Base-by-base conservation (phyloP, 92 coral and sea anemone genomes). In the Plumapathes pennacea region DNA sequence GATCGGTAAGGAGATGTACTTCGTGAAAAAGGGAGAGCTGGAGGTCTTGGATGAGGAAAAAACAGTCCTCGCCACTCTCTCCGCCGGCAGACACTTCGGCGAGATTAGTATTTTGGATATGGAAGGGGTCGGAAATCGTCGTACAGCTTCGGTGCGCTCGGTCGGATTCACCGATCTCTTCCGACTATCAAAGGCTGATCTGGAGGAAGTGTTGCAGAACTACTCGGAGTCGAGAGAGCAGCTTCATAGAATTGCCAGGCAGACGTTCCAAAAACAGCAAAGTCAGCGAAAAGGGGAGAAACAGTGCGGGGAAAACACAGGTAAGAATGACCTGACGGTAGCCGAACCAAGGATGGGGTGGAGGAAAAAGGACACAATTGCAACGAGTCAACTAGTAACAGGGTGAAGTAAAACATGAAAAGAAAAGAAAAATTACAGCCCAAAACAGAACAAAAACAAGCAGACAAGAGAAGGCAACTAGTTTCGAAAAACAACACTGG, bases 71-170 rank as follows among this genome's bases (percentile, higher is more conserved):
- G 79, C 96, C 34, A 84, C 81, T n/a, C 69, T 91, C 3, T 70
- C 81, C 9, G 95, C 97, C 5, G 97, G 97, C 29, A 79, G 84
- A 8, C 92, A 91, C 50, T 91, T 91, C 47, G 97, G 97, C 10
- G 97, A 91, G 82, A 91, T 91, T 22, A 91, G 97, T 60, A 72
- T 91, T 25, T 79, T 91, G 12, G 85, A 84, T 39, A 88, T 91
- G 62, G 67, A 91, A 55, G 92, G 97, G 40, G 82, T 91, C 32
- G 97, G 97, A 27, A 89, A 91, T 46, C 88, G 96, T 31, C 67
- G 97, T 25, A 91, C 97, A 4, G 97, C 97, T n/a, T 83, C 97
- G 26, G 95, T 91, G 23, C 91, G 88, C 29, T 91, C 97, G 0
- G 73, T 91, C 21, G 97, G 97, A 12, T 91, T 88, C 63, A 83